Base-by-base conservation (phyloP, 1,140 invertebrate genomes). In the Lordiphosa mommai region DNA sequence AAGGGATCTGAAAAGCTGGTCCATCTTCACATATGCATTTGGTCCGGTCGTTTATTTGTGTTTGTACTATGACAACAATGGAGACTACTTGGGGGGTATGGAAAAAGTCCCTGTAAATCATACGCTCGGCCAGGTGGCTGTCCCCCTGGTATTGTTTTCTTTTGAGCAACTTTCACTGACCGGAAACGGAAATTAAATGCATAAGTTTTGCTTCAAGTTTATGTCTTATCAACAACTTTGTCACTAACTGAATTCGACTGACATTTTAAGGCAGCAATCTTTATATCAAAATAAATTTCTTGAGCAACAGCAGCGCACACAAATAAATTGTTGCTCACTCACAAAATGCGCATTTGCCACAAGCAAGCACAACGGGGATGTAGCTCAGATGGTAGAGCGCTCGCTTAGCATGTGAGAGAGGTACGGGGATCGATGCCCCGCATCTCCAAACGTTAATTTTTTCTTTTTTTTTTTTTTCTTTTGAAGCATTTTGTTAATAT, bases 351-450 rank as follows among this genome's bases (percentile, higher is more conserved):
- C 37, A 33, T 33, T n/a, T n/a, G n/a, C n/a, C n/a, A n/a, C n/a
- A n/a, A 4, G 30, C 9, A 33, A 48, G 1, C 16, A 27, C 51
- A 38, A 37, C 43, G 87, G 80, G 76, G 84, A 86, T 86, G 92
- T 94, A 94, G 92, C 93, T 94, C 93, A 94, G 92, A 93, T 93
- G 93, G 93, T 94, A 94, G 93, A 94, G 93, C 93, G 93, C 93
- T 94, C n/a, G n/a, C n/a, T n/a, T n/a, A n/a, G n/a, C n/a, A n/a
- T n/a, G n/a, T n/a, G n/a, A n/a, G 93, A 94, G 93, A 94, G 93
- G 93, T 94, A 94, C 93, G 91, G 91, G 93, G 93, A 94, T 94
- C 93, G 93, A 94, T 94, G 90, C 76, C 93, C 93, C 92, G 92
- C 92, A 92, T 92, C 92, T 88, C 86, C 86, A 87, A 4, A 20